Percentiles rank a stretch among this genome's conserved stretches.
Conservation (phyloP, 2,888 invertebrate genomes). For the Aradus depressus region DNA sequence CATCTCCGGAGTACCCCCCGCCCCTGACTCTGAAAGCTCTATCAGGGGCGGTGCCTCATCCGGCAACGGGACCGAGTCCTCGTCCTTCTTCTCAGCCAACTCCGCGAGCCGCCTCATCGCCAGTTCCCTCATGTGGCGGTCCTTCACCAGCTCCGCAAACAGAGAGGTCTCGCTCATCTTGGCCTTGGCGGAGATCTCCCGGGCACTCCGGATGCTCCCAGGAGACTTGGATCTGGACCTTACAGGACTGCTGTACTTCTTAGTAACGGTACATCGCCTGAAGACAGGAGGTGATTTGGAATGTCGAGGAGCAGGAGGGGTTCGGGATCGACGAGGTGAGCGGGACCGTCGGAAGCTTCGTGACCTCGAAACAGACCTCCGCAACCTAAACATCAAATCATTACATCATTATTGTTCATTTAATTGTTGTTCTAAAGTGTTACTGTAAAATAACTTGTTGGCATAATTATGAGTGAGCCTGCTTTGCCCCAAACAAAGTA, state of each 20-base stretch:
- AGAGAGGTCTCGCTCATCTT: slow-evolving; percentile 82
- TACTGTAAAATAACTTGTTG: no score
- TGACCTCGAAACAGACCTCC: slow-evolving; percentile 19
- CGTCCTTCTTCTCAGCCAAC: slow-evolving; percentile 50
- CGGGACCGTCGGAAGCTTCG: slow-evolving; percentile 25
- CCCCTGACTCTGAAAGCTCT: slow-evolving; percentile 3
- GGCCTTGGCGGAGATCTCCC: slow-evolving; percentile 40
- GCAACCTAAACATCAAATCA: slow-evolving; percentile 7
- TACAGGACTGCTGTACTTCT: slow-evolving; percentile 13
- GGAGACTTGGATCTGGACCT: slow-evolving; percentile 20
- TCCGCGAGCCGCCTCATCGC: slow-evolving; percentile 51
- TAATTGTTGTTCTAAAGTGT: no score
- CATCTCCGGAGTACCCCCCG: slow-evolving; percentile 33
- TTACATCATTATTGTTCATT: no score
- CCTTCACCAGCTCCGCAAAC: slow-evolving; percentile 80
- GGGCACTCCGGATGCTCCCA: slow-evolving; percentile 23
- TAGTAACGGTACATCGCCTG: slow-evolving; percentile 12
- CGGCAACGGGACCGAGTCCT: slow-evolving; percentile 23
- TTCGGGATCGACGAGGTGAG: slow-evolving; percentile 12
- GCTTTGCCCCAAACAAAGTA: no score
- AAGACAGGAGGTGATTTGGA: slow-evolving; percentile 16
- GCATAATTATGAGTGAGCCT: no score
- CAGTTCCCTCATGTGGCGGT: slow-evolving; percentile 67
- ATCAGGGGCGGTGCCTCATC: slow-evolving; percentile 30
- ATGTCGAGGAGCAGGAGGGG: slow-evolving; percentile 11